Conservation (phyloP, 2,888 invertebrate genomes). For the Eupithecia centaureata region DNA sequence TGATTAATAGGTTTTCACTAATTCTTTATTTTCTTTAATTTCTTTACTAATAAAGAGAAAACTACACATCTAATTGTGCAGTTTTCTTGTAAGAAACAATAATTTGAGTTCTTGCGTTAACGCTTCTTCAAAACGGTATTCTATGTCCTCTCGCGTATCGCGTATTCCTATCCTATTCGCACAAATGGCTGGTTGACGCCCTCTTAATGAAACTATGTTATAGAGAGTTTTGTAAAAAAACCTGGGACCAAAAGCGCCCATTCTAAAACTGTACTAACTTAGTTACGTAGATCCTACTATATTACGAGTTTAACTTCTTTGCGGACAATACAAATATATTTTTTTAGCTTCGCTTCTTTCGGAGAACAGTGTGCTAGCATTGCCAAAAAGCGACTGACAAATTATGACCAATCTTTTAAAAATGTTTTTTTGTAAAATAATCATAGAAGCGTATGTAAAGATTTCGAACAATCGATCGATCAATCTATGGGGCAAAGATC, state of each 20-base stretch:
- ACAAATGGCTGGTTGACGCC: too few species aligned
- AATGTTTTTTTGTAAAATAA: not conserved
- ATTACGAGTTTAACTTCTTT: not conserved
- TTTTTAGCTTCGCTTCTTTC: not conserved
- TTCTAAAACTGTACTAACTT: slow-evolving; percentile 4
- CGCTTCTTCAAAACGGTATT: too few species aligned
- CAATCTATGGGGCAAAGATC: not conserved
- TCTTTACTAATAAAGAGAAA: too few species aligned
- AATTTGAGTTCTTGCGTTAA: too few species aligned
- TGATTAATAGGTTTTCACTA: too few species aligned
- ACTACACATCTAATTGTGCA: too few species aligned
- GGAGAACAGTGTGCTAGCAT: not conserved
- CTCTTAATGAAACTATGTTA: not conserved
- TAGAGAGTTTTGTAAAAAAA: slow-evolving; percentile 14
- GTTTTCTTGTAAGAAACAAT: too few species aligned
- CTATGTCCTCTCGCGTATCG: too few species aligned
- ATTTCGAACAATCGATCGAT: too few species aligned
- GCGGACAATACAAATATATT: not conserved
- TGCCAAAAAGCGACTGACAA: slow-evolving; percentile 1
- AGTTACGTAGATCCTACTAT: not conserved
- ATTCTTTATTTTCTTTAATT: too few species aligned
- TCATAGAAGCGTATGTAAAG: not conserved
- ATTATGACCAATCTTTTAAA: not conserved
- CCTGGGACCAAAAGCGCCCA: slow-evolving; percentile 34
- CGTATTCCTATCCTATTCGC: too few species aligned